Base-by-base conservation (phyloP, 2,797 vertebrate species). In the Spinus olivaceus region DNA sequence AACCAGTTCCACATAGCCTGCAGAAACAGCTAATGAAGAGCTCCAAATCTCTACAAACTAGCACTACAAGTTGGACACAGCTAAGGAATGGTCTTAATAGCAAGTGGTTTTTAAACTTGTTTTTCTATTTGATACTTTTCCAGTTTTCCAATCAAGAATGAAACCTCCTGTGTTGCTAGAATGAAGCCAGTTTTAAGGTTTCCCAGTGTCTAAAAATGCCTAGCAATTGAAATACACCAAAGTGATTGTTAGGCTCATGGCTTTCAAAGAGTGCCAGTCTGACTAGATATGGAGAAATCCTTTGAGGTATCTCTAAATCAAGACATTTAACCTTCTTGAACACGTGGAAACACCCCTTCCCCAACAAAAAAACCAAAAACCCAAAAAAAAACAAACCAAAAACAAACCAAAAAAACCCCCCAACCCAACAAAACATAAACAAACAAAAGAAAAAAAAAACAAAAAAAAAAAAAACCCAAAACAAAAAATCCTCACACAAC, bases 301-400 rank as follows among this genome's bases (percentile, higher is more conserved):
- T 81, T 41, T 50, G 76, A 73, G 35, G 25, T 27, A 60, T 12
- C 16, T 37, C 32, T 66, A 33, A 60, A 76, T 7, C 2, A 2
- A 66, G 47, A 33, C 16, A 87, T 66, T 66, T 66, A 73, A 91
- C 18, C 18, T 83, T 67, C 65, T 64, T 4, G 1, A 15, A 28
- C 35, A 78, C 3, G 2, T 3, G 2, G 27, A 27, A 18, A 35
- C 14, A 6, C 18, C 18, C 12, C 56, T n/a, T n/a, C 3, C 3
- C 39, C 39, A 14, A 14, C 39, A 39, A 39, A 39, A 39, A 39
- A 15, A 16, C 14, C 14, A 15, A 16, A 41, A 41, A 16, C 14
- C 39, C 39, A 16, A 23, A 57, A 59, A 56, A 66, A 23, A 27
- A 23, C 7, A 33, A 33, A 33, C 7, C 33, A 33, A 54, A n/a